Evolutionary conservation across 1,140 invertebrate species (phyloP).

Genomic region (Ylistrum balloti): DNA sequence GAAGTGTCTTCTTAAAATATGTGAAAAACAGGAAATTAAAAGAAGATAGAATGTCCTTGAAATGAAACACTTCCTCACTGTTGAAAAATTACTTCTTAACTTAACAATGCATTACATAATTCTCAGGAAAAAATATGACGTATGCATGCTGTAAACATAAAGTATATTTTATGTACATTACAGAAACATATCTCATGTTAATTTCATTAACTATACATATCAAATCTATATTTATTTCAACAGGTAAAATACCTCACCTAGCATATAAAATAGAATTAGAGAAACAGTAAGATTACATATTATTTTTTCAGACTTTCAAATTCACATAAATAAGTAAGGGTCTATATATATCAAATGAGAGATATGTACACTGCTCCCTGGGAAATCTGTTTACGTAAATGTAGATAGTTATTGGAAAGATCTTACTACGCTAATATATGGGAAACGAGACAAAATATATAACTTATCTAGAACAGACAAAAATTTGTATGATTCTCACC

Average conservation of each 20-base stretch:
- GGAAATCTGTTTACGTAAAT: slow-evolving; percentile 11
- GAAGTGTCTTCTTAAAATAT: too few relatives aligned
- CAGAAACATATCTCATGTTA: not conserved
- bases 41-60: too few relatives aligned
- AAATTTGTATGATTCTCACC: not conserved
- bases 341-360: not conserved
- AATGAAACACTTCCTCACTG: too few relatives aligned
- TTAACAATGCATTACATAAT: too few relatives aligned
- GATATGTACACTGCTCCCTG: not conserved
- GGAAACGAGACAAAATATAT: slow-evolving; percentile 7
- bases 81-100: too few relatives aligned
- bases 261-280: not conserved
- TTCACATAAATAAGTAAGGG: not conserved
- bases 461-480: not conserved
- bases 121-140: too few relatives aligned
- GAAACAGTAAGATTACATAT: not conserved
- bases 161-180: not conserved
- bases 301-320: not conserved
- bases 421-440: not conserved
- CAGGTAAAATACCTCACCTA: not conserved
- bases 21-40: too few relatives aligned
- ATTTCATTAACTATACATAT: not conserved
- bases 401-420: not conserved
- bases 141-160: too few relatives aligned
- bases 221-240: not conserved